These are phyloP conservation scores for Lagocephalus sceleratus DNA, from an alignment of 2,797 vertebrate genomes.

Conservation along the genomic window DNA sequence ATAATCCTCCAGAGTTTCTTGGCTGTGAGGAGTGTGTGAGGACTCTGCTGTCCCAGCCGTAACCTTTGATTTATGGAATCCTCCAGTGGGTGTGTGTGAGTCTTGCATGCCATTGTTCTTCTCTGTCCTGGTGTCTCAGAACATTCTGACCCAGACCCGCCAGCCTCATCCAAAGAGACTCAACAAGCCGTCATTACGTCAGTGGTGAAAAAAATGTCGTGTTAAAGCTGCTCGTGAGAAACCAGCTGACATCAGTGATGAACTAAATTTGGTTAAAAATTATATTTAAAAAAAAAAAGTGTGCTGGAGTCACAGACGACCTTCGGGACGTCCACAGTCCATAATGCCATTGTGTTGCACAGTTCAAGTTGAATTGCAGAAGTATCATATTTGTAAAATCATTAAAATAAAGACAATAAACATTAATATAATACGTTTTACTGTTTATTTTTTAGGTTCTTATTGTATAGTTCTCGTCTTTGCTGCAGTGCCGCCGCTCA, in stretches of 20 bases:
- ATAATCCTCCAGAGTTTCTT: slow-evolving; percentile 45
- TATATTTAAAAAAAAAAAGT: slow-evolving; percentile 1
- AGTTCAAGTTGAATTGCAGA: slow-evolving; percentile 74
- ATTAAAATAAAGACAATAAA: slow-evolving; percentile 76
- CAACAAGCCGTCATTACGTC: slow-evolving; percentile 22
- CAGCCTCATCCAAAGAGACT: slow-evolving; percentile 74
- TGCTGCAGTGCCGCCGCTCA: too few species aligned
- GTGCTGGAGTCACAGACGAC: slow-evolving; percentile 52
- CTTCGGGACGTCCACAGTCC: slow-evolving; percentile 51
- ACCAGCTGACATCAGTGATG: not conserved
- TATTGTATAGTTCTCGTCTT: not conserved
- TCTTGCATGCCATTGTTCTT: slow-evolving; percentile 77
- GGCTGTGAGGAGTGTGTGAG: slow-evolving; percentile 56
- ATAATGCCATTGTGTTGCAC: slow-evolving; percentile 77
- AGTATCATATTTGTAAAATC: slow-evolving; percentile 78
- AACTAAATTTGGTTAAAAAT: not conserved
- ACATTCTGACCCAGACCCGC: slow-evolving; percentile 37
- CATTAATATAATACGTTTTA: slow-evolving; percentile 69
- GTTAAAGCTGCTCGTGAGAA: slow-evolving; percentile 45
- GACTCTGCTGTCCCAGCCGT: slow-evolving; percentile 64
- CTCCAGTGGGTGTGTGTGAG: slow-evolving; percentile 67
- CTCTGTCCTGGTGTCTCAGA: slow-evolving; percentile 61
- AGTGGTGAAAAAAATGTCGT: too few species aligned
- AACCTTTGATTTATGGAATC: slow-evolving; percentile 60
- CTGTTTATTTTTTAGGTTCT: slow-evolving; percentile 36